Evolutionary conservation across 2,797 vertebrate species (phyloP), one percentile per base, ranked within the genome.

Genomic region (Alectoris magna): DNA sequence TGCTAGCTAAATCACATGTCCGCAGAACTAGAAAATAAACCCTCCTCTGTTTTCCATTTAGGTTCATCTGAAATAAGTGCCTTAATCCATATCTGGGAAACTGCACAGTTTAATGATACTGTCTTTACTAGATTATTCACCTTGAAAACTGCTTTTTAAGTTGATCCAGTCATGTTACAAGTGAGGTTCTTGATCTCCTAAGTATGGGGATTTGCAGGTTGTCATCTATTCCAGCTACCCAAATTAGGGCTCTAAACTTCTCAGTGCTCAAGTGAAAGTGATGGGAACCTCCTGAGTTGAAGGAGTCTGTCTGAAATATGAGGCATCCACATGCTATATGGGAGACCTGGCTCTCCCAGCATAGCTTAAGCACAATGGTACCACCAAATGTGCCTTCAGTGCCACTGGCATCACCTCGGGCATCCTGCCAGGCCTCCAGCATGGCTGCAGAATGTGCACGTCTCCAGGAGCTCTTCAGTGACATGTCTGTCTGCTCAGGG

Each of bases 21-120:
- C 43, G 83, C 66, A 87, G 49, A 82, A 19, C 5, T 55, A 62
- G 14, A 69, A 84, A 72, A 72, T 69, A 87, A 90, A 69, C 16
- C 22, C 46, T 67, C 18, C 56, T 16, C 16, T 64, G 5, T 64
- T 78, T 85, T 75, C 22, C 10, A 7, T 91, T 71, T 92, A 18
- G 9, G 43, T 90, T 87, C 41, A 72, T 78, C 39, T 82, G 53
- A 64, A 55, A 60, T 72, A 41, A 85, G 23, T 41, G 13, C 11
- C 34, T 88, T 92, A 71, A 82, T 72, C 86, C 41, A 70, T n/a
- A 76, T 27, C 14, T 78, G 38, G 49, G 83, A 94, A 96, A 80
- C 31, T 64, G 16, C 59, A 63, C 16, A 63, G 58, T 49, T 87
- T 91, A 34, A 18, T 2, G 1, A 83, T 21, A 70, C 41, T 53